Conservation (phyloP, 2,797 vertebrate genomes). For the Cephalopachus bancanus region DNA sequence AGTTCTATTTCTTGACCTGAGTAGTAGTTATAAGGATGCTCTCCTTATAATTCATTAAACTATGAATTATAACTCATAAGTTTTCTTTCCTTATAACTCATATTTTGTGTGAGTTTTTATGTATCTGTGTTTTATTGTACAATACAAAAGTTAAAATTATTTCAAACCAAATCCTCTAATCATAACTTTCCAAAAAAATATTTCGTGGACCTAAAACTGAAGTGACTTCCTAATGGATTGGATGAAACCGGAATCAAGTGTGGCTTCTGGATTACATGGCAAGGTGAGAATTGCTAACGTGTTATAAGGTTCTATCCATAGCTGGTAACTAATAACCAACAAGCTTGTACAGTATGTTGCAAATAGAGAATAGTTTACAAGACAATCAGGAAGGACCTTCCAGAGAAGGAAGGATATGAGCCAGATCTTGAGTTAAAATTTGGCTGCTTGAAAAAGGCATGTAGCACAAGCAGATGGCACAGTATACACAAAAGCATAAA, state of each 20-base stretch:
- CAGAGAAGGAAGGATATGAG: neutral
- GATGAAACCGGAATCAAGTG: neutral
- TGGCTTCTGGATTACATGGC: neutral
- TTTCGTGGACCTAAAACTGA: neutral
- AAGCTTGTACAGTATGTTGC: neutral
- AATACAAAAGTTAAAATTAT: neutral
- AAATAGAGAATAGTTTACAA: neutral
- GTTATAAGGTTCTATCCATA: no score
- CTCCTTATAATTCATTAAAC: neutral
- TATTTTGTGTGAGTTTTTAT: neutral
- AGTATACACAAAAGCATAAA: neutral
- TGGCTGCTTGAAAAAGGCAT: neutral
- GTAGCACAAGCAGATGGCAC: neutral
- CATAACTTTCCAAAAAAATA: neutral
- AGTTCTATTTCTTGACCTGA: neutral
- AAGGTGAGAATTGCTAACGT: neutral
- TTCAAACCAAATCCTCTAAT: conserved; percentile 12
- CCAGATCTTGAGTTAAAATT: neutral
- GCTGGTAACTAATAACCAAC: neutral
- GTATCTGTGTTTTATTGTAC: neutral
- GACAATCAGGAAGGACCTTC: neutral
- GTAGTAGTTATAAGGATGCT: neutral
- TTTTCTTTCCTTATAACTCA: neutral
- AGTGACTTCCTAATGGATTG: neutral
- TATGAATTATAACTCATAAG: neutral